Evolutionary conservation across 2,888 invertebrate species (phyloP).

Genomic region (Macropis europaea): DNA sequence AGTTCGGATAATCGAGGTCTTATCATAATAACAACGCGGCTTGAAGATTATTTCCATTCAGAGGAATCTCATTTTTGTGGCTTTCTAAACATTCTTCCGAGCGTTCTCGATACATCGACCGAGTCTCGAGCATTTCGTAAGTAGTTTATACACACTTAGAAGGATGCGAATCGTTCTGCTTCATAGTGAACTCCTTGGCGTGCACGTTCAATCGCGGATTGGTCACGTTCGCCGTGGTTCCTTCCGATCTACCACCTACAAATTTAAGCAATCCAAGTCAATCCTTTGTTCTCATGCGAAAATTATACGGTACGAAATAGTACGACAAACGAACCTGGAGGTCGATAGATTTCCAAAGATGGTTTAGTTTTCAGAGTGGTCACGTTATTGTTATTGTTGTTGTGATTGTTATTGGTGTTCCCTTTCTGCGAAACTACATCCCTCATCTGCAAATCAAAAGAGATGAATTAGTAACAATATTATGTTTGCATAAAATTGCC

Average conservation of each 20-base stretch:
- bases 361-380: slow-evolving; percentile 87
- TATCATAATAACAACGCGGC: too few relatives aligned
- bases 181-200: slow-evolving; percentile 95
- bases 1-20: too few relatives aligned
- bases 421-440: slow-evolving; percentile 86
- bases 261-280: not conserved
- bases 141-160: slow-evolving; percentile 74
- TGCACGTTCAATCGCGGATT: slow-evolving; percentile 90
- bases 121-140: slow-evolving; percentile 14
- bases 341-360: slow-evolving; percentile 93
- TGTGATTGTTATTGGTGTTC: slow-evolving; percentile 77
- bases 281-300: not conserved
- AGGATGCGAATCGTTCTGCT: slow-evolving; percentile 81
- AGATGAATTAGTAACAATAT: not conserved
- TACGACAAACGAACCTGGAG: slow-evolving; percentile 84
- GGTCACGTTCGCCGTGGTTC: slow-evolving; percentile 56
- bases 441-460: slow-evolving; percentile 80
- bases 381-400: slow-evolving; percentile 80
- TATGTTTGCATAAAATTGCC: too few relatives aligned
- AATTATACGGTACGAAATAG: not conserved
- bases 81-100: slow-evolving; percentile 16
- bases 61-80: not conserved
- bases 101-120: slow-evolving; percentile 6
- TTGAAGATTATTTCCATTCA: not conserved
- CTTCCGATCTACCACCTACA: slow-evolving; percentile 63